Base-by-base conservation (phyloP, 2,888 invertebrate genomes). In the Nezara viridula region DNA sequence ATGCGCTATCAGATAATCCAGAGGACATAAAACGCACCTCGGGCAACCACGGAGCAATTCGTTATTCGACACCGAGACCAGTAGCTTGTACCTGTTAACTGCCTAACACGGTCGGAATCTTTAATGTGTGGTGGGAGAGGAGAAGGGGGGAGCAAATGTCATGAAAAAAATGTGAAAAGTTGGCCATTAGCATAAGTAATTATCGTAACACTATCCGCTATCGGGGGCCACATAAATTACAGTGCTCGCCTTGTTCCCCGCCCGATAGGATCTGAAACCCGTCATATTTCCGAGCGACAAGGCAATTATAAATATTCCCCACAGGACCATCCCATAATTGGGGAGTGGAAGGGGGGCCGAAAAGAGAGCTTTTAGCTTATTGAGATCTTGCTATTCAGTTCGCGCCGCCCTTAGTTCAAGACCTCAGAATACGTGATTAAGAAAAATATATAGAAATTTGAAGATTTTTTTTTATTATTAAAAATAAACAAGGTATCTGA, bases 121-220 rank as follows among this genome's bases (percentile, higher is more conserved):
- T 81, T 81, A 81, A 81, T 44, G n/a, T 81, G 81, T 5, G 14
- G 44, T 44, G 44, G 10, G 44, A 44, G 44, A 44, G 44, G 44
- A 10, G 44, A 10, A 10, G 5, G 16, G 44, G 40, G 81, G 37
- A 44, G 16, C 44, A 81, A 44, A 81, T 37, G 66, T 73, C 66
- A 37, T 3, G 81, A 44, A 81, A 81, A 81, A 81, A 73, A 73
- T 73, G 66, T 73, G 66, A 73, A 73, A 73, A 73, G 66, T 73
- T 32, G 32, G 66, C 19, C 66, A 73, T 73, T 73, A 73, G 66
- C 66, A 73, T 73, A 73, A 73, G 66, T 73, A 73, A 73, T 73
- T 44, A 81, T 81, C 44, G 81, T 81, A 81, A 81, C 81, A 81
- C 44, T 81, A 81, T 81, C 81, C 81, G 81, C 44, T 47, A 81